Base-by-base conservation (phyloP, 30 jellyfish, hydroid and myxozoan species). In the Catostylus mosaicus region DNA sequence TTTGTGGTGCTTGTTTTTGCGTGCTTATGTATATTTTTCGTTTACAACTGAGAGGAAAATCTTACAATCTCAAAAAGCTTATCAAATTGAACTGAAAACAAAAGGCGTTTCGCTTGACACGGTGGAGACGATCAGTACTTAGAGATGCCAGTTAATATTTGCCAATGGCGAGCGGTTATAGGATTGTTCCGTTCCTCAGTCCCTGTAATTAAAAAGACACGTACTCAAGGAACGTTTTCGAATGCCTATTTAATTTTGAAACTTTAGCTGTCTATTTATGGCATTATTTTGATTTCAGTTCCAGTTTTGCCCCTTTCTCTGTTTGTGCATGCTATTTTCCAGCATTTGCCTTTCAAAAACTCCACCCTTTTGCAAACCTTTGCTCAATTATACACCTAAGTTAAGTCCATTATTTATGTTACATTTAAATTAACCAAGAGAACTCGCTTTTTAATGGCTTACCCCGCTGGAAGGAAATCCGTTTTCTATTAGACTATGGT, bases 141-240 rank as follows among this genome's bases (percentile, higher is more conserved):
- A 67, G 80, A 32, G 65, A 67, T 67, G 80, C 31, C 37, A 63
- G 76, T 63, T 63, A 37, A 63, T 63, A 63, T 27, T 32, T 63
- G 46, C 76, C 64, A 63, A 67, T 67, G 80, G 67, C 80, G 63
- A 38, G 80, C 80, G 80, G 80, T 62, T 22, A 27, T 38, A 67
- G 80, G 61, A 20, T n/a, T 67, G 80, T 67, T 67, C 80, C 80
- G 80, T 67, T 67, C 80, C 14, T 67, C 67, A 67, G 80, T 30
- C 80, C 29, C 80, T 29, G 22, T 67, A 0, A 67, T 22, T 29
- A 36, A 67, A 67, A 67, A 38, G 30, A 36, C 31, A 30, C 30
- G 80, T 67, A n/a, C 65, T 32, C 80, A 67, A 67, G 56, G 29
- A 32, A 67, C 80, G 6, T 67, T 67, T 38, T 30, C 80, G 16